These are phyloP conservation scores for Micromussa lordhowensis DNA, from an alignment of 92 coral and sea anemone genomes.

Conservation along the genomic window DNA sequence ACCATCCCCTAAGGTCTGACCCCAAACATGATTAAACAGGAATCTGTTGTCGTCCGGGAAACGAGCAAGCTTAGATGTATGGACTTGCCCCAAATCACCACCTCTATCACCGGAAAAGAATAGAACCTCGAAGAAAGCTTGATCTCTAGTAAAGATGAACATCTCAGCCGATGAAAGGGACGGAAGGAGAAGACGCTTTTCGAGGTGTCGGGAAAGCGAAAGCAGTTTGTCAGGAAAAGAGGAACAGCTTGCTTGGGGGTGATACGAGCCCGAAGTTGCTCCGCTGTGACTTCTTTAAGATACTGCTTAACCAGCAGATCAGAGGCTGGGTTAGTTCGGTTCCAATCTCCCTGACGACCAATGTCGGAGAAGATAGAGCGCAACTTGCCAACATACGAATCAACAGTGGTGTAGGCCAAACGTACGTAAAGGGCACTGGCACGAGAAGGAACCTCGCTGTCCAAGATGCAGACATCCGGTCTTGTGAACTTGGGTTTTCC, in stretches of 20 bases:
- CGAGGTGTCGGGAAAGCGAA: slow-evolving; percentile 29
- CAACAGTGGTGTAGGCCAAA: slow-evolving; percentile 54
- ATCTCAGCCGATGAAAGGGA: slow-evolving; percentile 18
- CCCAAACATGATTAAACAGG: slow-evolving; percentile 56
- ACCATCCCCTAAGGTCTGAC: slow-evolving; percentile 54
- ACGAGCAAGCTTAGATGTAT: slow-evolving; percentile 45
- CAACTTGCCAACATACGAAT: slow-evolving; percentile 70
- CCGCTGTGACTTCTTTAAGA: neutral
- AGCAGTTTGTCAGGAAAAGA: slow-evolving; percentile 35
- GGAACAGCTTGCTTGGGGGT: too few relatives aligned
- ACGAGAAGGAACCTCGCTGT: slow-evolving; percentile 5
- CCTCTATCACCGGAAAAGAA: slow-evolving; percentile 53
- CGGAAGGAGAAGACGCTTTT: slow-evolving; percentile 24
- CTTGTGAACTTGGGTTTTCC: slow-evolving; percentile 59
- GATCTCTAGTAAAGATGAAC: slow-evolving; percentile 36
- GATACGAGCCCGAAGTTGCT: too few relatives aligned
- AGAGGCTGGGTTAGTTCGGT: slow-evolving; percentile 62
- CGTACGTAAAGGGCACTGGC: slow-evolving; percentile 62
- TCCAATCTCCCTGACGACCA: slow-evolving; percentile 73
- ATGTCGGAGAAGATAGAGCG: slow-evolving; percentile 55
- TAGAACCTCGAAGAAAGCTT: slow-evolving; percentile 28
- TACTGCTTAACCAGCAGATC: slow-evolving; percentile 42
- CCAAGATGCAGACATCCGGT: neutral
- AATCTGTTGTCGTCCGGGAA: slow-evolving; percentile 54
- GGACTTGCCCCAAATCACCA: slow-evolving; percentile 42